These are phyloP conservation scores for Ovis canadensis DNA, from an alignment of 2,113 vertebrate species.

Conservation along the genomic window DNA sequence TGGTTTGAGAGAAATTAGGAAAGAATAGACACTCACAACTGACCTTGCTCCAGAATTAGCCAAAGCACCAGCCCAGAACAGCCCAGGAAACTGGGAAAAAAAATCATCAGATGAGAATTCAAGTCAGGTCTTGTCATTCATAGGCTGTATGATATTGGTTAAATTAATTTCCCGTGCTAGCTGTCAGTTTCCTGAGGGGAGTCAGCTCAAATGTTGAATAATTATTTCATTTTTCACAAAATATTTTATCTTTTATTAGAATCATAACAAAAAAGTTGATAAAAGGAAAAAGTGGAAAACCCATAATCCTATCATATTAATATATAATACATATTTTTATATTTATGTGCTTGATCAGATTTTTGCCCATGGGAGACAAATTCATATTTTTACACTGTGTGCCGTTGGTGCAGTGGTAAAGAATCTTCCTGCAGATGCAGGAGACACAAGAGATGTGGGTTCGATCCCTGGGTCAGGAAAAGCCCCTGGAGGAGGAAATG, in stretches of 20 bases:
- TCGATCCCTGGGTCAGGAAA: background rate
- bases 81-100: background rate
- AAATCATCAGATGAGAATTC: background rate
- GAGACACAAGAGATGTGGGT: background rate
- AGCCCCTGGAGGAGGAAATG: background rate
- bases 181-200: background rate
- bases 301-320: background rate
- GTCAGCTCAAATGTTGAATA: background rate
- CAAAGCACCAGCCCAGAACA: background rate
- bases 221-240: background rate
- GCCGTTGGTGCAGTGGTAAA: background rate
- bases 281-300: background rate
- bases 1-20: background rate
- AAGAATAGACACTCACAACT: background rate
- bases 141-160: background rate
- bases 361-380: background rate
- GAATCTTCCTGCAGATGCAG: background rate
- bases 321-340: background rate
- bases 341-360: background rate
- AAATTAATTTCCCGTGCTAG: background rate
- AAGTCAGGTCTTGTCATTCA: background rate
- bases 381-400: background rate
- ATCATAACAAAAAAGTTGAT: background rate
- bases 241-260: conserved; percentile 14
- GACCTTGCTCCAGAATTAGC: background rate